Conservation (phyloP, 2,888 invertebrate species). For the Stenurella melanura region DNA sequence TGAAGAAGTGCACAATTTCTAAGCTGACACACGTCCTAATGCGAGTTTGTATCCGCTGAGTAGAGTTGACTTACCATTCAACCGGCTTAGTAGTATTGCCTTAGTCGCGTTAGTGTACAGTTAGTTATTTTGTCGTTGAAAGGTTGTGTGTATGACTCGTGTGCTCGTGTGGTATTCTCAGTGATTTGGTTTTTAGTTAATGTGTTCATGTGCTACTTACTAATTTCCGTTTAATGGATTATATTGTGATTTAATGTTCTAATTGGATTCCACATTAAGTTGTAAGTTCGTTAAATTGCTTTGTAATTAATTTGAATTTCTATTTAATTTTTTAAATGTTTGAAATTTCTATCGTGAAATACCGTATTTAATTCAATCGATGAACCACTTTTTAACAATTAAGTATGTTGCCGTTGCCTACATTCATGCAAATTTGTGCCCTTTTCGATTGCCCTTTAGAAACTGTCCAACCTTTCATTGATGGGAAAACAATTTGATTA, state of each 20-base stretch:
- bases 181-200: slow-evolving; percentile 42
- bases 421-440: too few species aligned
- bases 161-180: slow-evolving; percentile 39
- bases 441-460: too few species aligned
- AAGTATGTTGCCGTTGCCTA: neutral
- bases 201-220: slow-evolving; percentile 14
- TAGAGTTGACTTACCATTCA: slow-evolving; percentile 45
- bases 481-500: too few species aligned
- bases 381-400: neutral
- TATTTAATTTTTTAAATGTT: neutral
- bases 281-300: slow-evolving; percentile 19
- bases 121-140: slow-evolving; percentile 47
- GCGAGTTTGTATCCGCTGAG: slow-evolving; percentile 6
- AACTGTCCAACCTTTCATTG: too few species aligned
- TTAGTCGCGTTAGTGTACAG: slow-evolving; percentile 53
- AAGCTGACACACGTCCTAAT: slow-evolving; percentile 32
- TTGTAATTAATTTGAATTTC: slow-evolving; percentile 13
- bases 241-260: neutral
- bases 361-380: neutral
- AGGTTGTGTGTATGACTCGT: slow-evolving; percentile 36
- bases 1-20: slow-evolving; percentile 25
- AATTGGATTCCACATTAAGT: neutral
- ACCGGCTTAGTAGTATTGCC: slow-evolving; percentile 57
- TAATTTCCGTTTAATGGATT: slow-evolving; percentile 4
- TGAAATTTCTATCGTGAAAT: neutral